Conservation (phyloP, 1,140 invertebrate species). For the Littorina saxatilis region DNA sequence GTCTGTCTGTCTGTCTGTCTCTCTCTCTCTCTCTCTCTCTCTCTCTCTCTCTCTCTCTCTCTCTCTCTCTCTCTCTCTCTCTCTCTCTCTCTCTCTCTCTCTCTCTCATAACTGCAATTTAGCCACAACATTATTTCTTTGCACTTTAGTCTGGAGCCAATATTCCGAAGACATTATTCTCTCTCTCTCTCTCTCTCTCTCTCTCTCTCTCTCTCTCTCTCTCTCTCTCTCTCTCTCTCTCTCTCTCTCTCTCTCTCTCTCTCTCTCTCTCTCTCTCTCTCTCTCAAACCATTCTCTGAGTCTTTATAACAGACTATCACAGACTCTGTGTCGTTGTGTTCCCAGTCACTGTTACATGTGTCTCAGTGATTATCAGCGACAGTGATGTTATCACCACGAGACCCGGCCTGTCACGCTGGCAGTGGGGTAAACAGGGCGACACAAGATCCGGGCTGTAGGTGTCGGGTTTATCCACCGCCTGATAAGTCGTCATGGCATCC, state of each 20-base stretch:
- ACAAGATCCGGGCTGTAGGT: background rate
- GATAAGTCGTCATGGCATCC: background rate
- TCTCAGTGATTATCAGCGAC: no score
- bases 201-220: background rate
- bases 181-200: background rate
- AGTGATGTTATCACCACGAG: background rate
- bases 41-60: background rate
- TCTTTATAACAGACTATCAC: no score
- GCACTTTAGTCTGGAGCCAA: no score
- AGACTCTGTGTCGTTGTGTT: no score
- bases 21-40: background rate
- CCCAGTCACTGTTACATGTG: no score
- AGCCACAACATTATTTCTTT: no score
- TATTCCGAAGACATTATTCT: background rate
- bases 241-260: background rate
- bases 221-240: background rate
- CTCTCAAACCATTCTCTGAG: no score
- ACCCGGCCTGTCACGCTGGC: background rate
- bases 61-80: background rate
- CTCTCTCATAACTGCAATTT: no score
- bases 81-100: background rate
- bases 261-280: slow-evolving; percentile 18
- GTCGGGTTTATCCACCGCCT: background rate
- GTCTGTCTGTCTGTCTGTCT: background rate
- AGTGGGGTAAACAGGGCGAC: background rate